Evolutionary conservation across 1,140 invertebrate species (phyloP).

Genomic region (Drosophila arizonae): DNA sequence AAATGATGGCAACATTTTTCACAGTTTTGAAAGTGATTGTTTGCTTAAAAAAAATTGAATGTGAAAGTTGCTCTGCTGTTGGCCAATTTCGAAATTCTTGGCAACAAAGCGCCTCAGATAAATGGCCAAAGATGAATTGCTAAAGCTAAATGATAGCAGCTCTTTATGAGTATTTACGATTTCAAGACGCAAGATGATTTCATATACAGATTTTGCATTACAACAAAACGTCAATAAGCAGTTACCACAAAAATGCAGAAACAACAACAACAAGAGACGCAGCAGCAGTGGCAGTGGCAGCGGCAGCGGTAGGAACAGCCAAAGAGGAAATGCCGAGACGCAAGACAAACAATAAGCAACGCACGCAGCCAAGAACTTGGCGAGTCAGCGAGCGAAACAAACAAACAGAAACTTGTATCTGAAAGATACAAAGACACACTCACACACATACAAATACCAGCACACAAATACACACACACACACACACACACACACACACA

Average conservation of each 20-base stretch:
- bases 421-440: constrained; percentile 63
- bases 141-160: constrained; percentile 20
- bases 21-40: constrained; percentile 58
- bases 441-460: constrained; percentile 9
- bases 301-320: neutral
- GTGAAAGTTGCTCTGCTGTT: constrained; percentile 63
- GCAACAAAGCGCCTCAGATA: constrained; percentile 14
- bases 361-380: constrained; percentile 44
- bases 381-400: constrained; percentile 71
- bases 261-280: neutral
- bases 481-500: constrained; percentile 27
- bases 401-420: constrained; percentile 74
- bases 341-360: constrained; percentile 54
- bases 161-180: constrained; percentile 25
- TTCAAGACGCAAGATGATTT: neutral
- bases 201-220: constrained; percentile 27
- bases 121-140: constrained; percentile 12
- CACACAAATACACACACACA: constrained; percentile 42
- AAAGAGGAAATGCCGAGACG: constrained; percentile 59
- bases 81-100: constrained; percentile 12
- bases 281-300: neutral
- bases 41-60: constrained; percentile 52
- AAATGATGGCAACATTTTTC: constrained; percentile 42
- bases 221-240: constrained; percentile 19
- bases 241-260: constrained; percentile 43